These are phyloP conservation scores for Drosophila tristis DNA, from an alignment of 1,140 invertebrate genomes.

Conservation along the genomic window DNA sequence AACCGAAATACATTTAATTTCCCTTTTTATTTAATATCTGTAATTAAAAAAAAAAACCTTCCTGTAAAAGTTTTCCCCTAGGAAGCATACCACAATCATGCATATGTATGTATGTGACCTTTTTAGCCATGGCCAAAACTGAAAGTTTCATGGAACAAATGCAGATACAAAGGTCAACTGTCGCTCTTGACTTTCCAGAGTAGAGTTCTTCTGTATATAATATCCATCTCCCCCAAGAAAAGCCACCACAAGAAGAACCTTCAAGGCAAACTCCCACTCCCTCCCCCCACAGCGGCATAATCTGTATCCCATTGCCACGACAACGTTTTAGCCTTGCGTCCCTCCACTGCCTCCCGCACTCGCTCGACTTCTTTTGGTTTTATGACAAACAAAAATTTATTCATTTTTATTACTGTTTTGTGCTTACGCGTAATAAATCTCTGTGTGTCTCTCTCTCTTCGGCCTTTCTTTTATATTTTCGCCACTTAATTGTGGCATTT, in stretches of 20 bases:
- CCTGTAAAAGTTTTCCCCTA: slow-evolving; percentile 3
- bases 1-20: slow-evolving; percentile 61
- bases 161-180: slow-evolving; percentile 49
- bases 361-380: slow-evolving; percentile 3
- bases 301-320: slow-evolving; percentile 51
- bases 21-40: slow-evolving; percentile 47
- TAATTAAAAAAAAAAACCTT: slow-evolving; percentile 21
- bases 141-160: slow-evolving; percentile 43
- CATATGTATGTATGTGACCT: slow-evolving; percentile 8
- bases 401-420: slow-evolving; percentile 41
- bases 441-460: slow-evolving; percentile 35
- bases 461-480: slow-evolving; percentile 33
- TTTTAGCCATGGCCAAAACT: slow-evolving; percentile 36
- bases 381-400: slow-evolving; percentile 63
- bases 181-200: slow-evolving; percentile 34
- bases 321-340: slow-evolving; percentile 10
- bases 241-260: slow-evolving; percentile 26
- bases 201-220: slow-evolving; percentile 17
- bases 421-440: slow-evolving; percentile 64
- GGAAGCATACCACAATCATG: slow-evolving; percentile 4
- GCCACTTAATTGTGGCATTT: slow-evolving; percentile 31
- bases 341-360: not conserved
- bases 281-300: slow-evolving; percentile 13
- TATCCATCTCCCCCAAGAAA: not conserved
- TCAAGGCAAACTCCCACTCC: slow-evolving; percentile 25